A percentile compares a stretch with the other conserved stretches of the same genome.
Evolutionary conservation across 2,888 invertebrate species (phyloP).

Genomic region (Lithophane semibrunnea): DNA sequence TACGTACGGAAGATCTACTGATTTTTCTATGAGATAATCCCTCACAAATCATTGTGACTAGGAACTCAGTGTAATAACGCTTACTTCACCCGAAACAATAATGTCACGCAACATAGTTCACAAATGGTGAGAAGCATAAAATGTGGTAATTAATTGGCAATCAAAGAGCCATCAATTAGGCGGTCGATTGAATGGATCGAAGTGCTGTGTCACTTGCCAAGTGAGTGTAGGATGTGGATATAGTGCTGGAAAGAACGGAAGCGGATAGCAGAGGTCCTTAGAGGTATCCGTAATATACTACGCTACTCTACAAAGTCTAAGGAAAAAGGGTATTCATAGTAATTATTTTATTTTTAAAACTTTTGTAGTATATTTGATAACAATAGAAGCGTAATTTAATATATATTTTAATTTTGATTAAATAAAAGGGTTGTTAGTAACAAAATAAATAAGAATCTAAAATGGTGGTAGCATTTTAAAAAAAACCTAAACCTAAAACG

Average conservation of each 20-base stretch:
- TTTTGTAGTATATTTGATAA: not conserved
- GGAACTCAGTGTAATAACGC: not conserved
- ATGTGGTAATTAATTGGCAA: constrained; percentile 58
- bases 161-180: constrained; percentile 59
- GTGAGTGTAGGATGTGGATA: constrained; percentile 6
- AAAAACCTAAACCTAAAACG: no score
- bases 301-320: not conserved
- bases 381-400: not conserved
- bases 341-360: no score
- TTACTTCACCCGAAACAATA: constrained; percentile 30
- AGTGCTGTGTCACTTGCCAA: constrained; percentile 62
- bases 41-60: not conserved
- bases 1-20: not conserved
- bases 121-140: constrained; percentile 37
- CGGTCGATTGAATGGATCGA: constrained; percentile 57
- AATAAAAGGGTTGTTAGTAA: not conserved
- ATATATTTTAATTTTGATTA: not conserved
- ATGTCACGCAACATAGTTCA: constrained; percentile 30
- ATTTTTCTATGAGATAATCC: not conserved
- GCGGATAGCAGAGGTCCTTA: not conserved
- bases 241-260: constrained; percentile 24
- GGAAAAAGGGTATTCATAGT: not conserved
- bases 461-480: not conserved
- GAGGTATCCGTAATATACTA: not conserved
- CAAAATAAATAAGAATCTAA: not conserved